phyloP scores from a whole-genome alignment of 2,797 vertebrate species.

The Vireo griseus region DNA sequence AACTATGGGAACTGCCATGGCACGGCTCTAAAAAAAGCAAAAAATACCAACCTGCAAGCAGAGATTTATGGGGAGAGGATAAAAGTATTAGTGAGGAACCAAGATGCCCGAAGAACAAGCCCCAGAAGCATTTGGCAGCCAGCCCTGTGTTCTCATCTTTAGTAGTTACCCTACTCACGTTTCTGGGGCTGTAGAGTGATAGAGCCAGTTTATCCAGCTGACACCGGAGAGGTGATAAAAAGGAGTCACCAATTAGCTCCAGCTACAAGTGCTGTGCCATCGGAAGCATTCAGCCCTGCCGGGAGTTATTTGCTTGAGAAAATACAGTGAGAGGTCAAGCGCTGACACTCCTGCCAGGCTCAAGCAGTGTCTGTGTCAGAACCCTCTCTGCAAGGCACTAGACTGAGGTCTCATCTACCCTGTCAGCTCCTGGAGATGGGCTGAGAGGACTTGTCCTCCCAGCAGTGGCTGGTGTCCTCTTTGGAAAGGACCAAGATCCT shows the following conservation, averaged over 20 bases:
- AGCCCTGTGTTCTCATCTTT: slow-evolving; percentile 34
- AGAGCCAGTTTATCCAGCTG: slow-evolving; percentile 54
- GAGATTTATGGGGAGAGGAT: slow-evolving; percentile 45
- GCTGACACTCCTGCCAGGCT: not conserved
- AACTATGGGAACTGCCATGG: not conserved
- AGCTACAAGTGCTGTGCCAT: not conserved
- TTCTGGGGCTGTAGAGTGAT: slow-evolving; percentile 18
- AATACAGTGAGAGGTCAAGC: not conserved
- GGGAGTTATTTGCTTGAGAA: slow-evolving; percentile 29
- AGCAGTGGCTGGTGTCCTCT: not conserved
- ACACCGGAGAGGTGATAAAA: slow-evolving; percentile 41
- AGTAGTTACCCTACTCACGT: slow-evolving; percentile 30
- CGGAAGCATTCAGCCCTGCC: slow-evolving; percentile 3
- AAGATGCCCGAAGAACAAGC: not conserved
- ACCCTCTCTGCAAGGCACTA: slow-evolving; percentile 12
- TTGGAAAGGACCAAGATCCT: slow-evolving; percentile 41
- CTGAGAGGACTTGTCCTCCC: not conserved
- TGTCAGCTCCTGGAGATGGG: slow-evolving; percentile 35
- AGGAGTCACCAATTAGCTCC: slow-evolving; percentile 49
- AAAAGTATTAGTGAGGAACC: slow-evolving; percentile 38
- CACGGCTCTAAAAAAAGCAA: slow-evolving; percentile 11
- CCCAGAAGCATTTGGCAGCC: slow-evolving; percentile 34
- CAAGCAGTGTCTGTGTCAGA: slow-evolving; percentile 40
- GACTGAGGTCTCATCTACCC: not conserved
- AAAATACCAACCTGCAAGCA: not conserved